Evolutionary conservation across 2,797 vertebrate genomes (phyloP), one percentile per base, ranked within the genome.

Genomic region (Typhlichthys subterraneus): DNA sequence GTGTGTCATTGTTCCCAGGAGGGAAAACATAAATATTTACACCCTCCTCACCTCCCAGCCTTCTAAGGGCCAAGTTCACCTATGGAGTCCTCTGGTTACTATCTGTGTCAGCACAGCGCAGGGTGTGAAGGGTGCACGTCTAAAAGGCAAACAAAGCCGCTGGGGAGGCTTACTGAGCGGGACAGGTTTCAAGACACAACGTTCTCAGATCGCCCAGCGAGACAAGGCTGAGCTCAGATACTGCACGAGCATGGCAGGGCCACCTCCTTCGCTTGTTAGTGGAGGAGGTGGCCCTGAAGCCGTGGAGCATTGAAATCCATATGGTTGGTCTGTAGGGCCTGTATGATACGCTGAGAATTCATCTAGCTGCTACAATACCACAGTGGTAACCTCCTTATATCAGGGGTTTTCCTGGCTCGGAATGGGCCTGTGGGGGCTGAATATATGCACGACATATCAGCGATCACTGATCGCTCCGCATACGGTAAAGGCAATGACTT

Each of bases 1-100:
- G 33, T 33, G 12, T 17, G 42, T 33, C 13, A 50, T 9, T 50
- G 50, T 67, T 68, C 31, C 42, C 57, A 57, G n/a, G 63, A 17
- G 52, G 63, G 61, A 58, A 23, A 61, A 70, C 46, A 56, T 47
- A 53, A 55, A 64, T 63, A 77, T 68, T 70, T 72, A 73, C 31
- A 23, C 53, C 38, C 46, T 14, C 29, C n/a, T 59, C 17, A 8
- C 17, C 12, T 55, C 42, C 5, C 47, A 59, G 57, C 42, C 14
- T 57, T 60, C 19, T 42, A 58, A 62, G 38, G 50, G 33, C 14
- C 38, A 53, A 42, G 62, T 55, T 52, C 58, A 63, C 46, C 58
- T 74, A 64, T 66, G 67, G 54, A 58, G 9, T 38, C 8, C 29
- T 45, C 14, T 29, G 42, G 52, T 64, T 54, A 23, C 47, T 68